Evolutionary conservation across 2,113 vertebrate genomes (phyloP).

Genomic region (Cromileptes altivelis): DNA sequence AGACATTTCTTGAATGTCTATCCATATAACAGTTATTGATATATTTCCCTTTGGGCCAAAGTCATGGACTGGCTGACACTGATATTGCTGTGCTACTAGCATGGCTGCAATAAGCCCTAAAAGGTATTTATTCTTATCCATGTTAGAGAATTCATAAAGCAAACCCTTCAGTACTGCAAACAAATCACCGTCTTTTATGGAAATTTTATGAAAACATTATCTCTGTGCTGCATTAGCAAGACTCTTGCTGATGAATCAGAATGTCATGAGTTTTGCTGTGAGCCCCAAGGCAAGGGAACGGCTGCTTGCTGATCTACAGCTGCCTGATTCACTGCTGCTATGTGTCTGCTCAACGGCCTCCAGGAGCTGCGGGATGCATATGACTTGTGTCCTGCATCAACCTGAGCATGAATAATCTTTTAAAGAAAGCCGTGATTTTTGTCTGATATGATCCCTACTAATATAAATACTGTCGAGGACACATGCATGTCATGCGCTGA

Average conservation of each 20-base stretch:
- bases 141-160: not conserved
- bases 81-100: not conserved
- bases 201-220: constrained; percentile 25
- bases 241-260: constrained; percentile 40
- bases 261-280: constrained; percentile 26
- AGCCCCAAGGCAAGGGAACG: not conserved
- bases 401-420: not conserved
- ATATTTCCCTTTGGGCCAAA: not conserved
- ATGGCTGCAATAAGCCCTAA: not conserved
- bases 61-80: not conserved
- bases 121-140: constrained; percentile 4
- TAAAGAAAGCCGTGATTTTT: not conserved
- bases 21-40: not conserved
- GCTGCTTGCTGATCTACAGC: constrained; percentile 37
- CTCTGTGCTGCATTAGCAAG: not conserved
- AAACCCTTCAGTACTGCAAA: not conserved
- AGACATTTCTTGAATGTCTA: not conserved
- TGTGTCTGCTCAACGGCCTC: constrained; percentile 1
- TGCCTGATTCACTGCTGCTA: constrained; percentile 28
- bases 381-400: not conserved
- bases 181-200: constrained; percentile 5
- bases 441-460: not conserved
- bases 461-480: not conserved
- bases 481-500: not conserved
- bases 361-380: constrained; percentile 4